Evolutionary conservation across 2,113 vertebrate genomes (phyloP), one percentile per base, ranked within the genome.

Genomic region (Gavia stellata): DNA sequence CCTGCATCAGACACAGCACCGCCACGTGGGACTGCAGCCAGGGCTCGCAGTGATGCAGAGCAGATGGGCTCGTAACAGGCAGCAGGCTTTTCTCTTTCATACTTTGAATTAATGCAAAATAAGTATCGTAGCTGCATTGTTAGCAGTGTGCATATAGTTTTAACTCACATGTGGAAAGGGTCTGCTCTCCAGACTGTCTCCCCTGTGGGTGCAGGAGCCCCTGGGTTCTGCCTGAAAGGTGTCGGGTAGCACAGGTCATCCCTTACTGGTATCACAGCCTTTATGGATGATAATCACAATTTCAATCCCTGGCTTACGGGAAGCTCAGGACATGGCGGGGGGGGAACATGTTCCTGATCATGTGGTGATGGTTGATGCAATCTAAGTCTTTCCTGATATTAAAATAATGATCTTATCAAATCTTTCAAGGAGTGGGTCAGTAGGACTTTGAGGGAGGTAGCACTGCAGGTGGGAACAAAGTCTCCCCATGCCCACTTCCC

Each of bases 341-440:
- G 28, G 8, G 19, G 4, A 59, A 40, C 14, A 17, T 0, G 5
- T 18, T 88, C 31, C 42, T 26, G 29, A 19, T 31, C 29, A 6
- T 0, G 7, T 33, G 26, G 40, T 62, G 31, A 49, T 50, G 33
- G 53, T 0, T 56, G 29, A 61, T 12, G 8, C 1, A 1, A 61
- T 13, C 31, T 36, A 47, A 56, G 31, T 28, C 4, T 50, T 65
- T 74, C 44, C 52, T 18, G 11, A n/a, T 20, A 47, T 3, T 61
- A 81, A 81, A 73, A 68, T 23, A 7, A 38, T 0, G 2, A 42
- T 42, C 49, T 14, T 40, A 56, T 24, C 26, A 81, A 38, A 52
- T 10, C 29, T 81, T 68, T 42, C 33, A 84, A 50, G 49, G 10
- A 66, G 36, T 0, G 1, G 36, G 31, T 59, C 26, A 71, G 68